Evolutionary conservation across 2,113 vertebrate species (phyloP).

Genomic region (Lasiurus borealis): DNA sequence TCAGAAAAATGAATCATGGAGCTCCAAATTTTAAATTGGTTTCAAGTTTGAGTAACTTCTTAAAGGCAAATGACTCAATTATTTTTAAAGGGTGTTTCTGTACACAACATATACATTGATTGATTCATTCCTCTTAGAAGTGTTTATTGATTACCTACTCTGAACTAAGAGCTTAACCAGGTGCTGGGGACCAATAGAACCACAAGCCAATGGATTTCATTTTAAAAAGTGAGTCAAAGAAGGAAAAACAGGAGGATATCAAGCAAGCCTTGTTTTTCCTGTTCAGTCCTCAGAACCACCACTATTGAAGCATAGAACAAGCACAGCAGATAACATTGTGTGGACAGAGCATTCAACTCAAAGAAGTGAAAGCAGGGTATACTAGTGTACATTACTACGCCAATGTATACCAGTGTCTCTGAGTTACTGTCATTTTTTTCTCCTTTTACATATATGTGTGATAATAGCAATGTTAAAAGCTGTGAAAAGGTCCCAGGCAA

Average conservation of each 20-base stretch:
- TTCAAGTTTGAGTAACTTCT: slow-evolving; percentile 39
- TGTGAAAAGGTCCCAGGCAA: slow-evolving; percentile 60
- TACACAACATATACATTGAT: background rate
- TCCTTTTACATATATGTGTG: slow-evolving; percentile 50
- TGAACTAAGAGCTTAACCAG: background rate
- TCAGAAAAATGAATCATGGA: background rate
- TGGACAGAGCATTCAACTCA: background rate
- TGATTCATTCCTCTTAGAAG: background rate
- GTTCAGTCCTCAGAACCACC: background rate
- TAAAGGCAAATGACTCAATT: slow-evolving; percentile 52
- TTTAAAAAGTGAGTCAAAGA: background rate
- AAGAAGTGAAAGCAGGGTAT: background rate
- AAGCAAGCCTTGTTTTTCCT: background rate
- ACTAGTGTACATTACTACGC: background rate
- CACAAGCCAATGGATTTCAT: background rate
- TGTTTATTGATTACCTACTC: background rate
- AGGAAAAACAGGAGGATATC: background rate
- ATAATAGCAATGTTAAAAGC: slow-evolving; percentile 70
- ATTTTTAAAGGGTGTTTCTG: slow-evolving; percentile 55
- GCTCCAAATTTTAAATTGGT: slow-evolving; percentile 49
- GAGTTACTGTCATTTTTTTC: slow-evolving; percentile 31
- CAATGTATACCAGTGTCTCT: slow-evolving; percentile 29
- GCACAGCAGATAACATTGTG: slow-evolving; percentile 34
- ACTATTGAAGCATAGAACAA: slow-evolving; percentile 24
- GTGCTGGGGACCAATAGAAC: background rate